Base-by-base conservation (phyloP, 2,797 vertebrate species). In the Characodon lateralis region DNA sequence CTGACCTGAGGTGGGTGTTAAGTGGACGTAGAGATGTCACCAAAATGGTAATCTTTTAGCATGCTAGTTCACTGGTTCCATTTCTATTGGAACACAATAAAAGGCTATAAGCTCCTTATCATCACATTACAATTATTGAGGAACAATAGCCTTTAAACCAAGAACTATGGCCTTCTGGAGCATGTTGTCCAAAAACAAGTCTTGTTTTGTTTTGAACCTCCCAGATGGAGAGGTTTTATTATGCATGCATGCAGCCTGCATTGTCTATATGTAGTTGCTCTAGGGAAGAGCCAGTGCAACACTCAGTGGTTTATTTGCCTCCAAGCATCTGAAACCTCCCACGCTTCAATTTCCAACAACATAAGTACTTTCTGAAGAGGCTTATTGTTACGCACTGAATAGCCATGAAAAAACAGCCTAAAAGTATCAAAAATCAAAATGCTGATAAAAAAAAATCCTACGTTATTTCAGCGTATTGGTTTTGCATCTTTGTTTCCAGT, bases 1-100 rank as follows among this genome's bases (percentile, higher is more conserved):
- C 83, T 94, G 94, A 95, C 94, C 94, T 94, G 92, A 91, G 84
- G 85, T 79, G 87, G 85, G 88, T 92, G 93, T 94, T 94, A 93
- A 94, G 92, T 94, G 93, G 86, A 92, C 5, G 43, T 68, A 51
- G 87, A 87, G 89, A 91, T 91, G 87, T 92, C 86, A 76, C 66
- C 78, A 88, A 81, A 91, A 93, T 90, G 87, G 88, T 92, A 92
- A 93, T 92, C 92, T 91, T 89, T 87, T 72, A 72, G 81, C 77
- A 77, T 86, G 73, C 82, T 80, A 61, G 79, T 89, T 78, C 73
- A 41, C 82, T 74, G 79, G 77, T 71, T 80, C 50, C 7, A 20
- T 78, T 35, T 78, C 91, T 82, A 77, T 90, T 89, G 90, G 85
- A 83, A 83, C 77, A 91, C 85, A 89, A 93, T 89, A 92, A 93